A percentile compares a stretch with the other conserved stretches of the same genome.
phyloP scores from a whole-genome alignment of 2,113 vertebrate species.

The Megalops atlanticus region DNA sequence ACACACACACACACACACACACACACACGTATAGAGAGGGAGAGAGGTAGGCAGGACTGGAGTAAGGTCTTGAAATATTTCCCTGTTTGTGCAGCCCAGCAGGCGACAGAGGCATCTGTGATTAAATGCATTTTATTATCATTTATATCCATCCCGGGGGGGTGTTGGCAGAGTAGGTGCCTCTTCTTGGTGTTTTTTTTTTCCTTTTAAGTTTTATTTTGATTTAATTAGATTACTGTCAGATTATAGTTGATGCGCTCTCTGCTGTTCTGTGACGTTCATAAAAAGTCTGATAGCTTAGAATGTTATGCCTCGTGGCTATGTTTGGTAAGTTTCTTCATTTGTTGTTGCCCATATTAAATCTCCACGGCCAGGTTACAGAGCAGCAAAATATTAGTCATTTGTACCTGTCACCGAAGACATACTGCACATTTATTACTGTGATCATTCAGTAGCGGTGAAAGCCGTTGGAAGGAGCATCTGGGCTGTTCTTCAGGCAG shows the following conservation, averaged over 20 bases:
- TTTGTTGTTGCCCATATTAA: conserved; percentile 12
- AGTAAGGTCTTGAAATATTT: neutral
- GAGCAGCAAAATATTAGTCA: conserved; percentile 14
- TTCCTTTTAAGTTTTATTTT: neutral
- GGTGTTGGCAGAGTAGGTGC: neutral
- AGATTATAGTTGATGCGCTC: neutral
- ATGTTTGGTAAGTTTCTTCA: neutral
- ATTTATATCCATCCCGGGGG: neutral
- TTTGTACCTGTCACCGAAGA: conserved; percentile 3
- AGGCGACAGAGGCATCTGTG: neutral
- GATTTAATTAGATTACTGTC: conserved; percentile 9
- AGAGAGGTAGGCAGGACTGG: neutral
- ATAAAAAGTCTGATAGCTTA: neutral
- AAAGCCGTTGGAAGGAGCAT: neutral
- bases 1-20: neutral
- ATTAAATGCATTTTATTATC: conserved; percentile 6
- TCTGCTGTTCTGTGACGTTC: conserved; percentile 6
- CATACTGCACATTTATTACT: neutral
- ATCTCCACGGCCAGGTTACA: conserved; percentile 2
- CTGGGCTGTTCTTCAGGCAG: conserved; percentile 4
- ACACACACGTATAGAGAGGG: neutral
- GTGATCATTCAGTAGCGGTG: conserved; percentile 2
- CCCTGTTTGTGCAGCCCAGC: neutral
- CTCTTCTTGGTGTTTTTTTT: neutral
- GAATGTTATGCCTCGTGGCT: neutral